A percentile compares a stretch with the other conserved stretches of the same genome.
These are phyloP conservation scores for Tenthredo scrophulariae DNA, from an alignment of 2,888 invertebrate species.

Conservation along the genomic window DNA sequence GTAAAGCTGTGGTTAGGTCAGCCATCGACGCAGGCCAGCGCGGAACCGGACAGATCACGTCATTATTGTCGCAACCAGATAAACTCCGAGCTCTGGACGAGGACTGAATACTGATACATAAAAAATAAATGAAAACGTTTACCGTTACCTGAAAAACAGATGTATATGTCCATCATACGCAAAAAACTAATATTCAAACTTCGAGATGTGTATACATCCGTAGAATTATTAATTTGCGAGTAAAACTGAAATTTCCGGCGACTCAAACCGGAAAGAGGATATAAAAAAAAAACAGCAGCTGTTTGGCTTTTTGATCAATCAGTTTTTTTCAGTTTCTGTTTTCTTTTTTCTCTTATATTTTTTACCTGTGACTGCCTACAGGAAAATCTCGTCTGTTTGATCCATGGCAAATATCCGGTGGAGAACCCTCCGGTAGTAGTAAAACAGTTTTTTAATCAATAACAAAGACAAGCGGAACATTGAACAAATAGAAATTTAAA, in stretches of 20 bases:
- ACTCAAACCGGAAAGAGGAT: not conserved
- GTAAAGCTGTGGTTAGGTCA: constrained; percentile 39
- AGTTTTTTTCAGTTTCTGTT: constrained; percentile 52
- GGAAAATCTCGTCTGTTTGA: constrained; percentile 1
- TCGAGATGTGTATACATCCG: not conserved
- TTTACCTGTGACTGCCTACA: not conserved
- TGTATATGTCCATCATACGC: not conserved
- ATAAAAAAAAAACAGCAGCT: not conserved
- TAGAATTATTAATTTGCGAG: not conserved
- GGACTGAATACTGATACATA: not conserved
- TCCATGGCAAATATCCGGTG: constrained; percentile 9
- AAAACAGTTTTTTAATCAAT: constrained; percentile 20
- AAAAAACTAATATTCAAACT: not conserved
- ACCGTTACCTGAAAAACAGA: not conserved
- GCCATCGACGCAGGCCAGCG: not conserved
- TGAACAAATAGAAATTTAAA: constrained; percentile 15
- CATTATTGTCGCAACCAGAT: constrained; percentile 13
- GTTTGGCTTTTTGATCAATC: constrained; percentile 55
- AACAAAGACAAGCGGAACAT: constrained; percentile 17
- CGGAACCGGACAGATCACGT: constrained; percentile 5
- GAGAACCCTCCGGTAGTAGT: not conserved
- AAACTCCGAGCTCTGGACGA: not conserved
- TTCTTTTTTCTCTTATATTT: constrained; percentile 15
- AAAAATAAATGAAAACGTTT: not conserved
- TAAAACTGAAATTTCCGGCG: not conserved